phyloP scores from a whole-genome alignment of 2,113 vertebrate species.

The Hirundichthys speculiger region DNA sequence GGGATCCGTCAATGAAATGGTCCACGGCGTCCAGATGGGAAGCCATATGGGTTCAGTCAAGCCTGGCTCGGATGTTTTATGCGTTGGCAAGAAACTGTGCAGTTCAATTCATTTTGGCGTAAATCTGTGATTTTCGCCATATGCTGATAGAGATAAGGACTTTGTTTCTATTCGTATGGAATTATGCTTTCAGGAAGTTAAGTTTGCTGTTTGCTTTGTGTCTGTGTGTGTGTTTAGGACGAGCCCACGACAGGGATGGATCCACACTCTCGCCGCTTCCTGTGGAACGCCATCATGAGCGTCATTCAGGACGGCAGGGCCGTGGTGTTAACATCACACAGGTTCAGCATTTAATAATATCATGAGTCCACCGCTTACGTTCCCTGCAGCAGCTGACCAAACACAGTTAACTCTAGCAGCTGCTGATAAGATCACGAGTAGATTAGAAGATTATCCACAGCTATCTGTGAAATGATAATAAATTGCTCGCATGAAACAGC shows the following conservation, averaged over 20 bases:
- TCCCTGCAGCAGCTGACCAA: neutral
- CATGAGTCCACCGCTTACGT: neutral
- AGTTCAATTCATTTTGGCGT: slow-evolving; percentile 58
- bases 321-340: slow-evolving; percentile 95
- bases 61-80: slow-evolving; percentile 43
- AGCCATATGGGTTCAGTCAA: slow-evolving; percentile 65
- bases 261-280: slow-evolving; percentile 90
- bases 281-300: slow-evolving; percentile 92
- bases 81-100: slow-evolving; percentile 52
- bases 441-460: neutral
- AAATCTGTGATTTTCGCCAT: slow-evolving; percentile 57
- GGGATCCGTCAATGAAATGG: slow-evolving; percentile 61
- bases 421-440: neutral
- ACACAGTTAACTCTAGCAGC: slow-evolving; percentile 2
- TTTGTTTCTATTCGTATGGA: slow-evolving; percentile 31
- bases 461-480: slow-evolving; percentile 1
- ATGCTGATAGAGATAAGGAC: slow-evolving; percentile 57
- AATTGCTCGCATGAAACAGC: slow-evolving; percentile 4
- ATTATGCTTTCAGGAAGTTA: slow-evolving; percentile 34
- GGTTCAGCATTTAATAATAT: slow-evolving; percentile 71
- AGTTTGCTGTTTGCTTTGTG: slow-evolving; percentile 30
- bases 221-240: slow-evolving; percentile 80
- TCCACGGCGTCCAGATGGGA: slow-evolving; percentile 66
- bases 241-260: slow-evolving; percentile 98
- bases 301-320: slow-evolving; percentile 91